These are phyloP conservation scores for Hermaeophaga mercurialis DNA, from an alignment of 2,888 invertebrate genomes.

Conservation along the genomic window DNA sequence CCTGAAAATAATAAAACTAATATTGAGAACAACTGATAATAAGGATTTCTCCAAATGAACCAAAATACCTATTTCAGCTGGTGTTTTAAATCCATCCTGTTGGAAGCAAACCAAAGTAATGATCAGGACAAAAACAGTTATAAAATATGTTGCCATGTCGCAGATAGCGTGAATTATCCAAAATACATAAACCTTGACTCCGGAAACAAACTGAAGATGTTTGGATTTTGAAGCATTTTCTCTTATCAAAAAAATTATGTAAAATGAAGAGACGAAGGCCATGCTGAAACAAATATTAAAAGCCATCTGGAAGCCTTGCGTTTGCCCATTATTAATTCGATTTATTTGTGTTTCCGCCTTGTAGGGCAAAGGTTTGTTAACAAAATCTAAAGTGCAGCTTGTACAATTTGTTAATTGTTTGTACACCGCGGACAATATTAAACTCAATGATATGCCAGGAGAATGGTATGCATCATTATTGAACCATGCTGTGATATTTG, in stretches of 20 bases:
- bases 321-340: constrained; percentile 2
- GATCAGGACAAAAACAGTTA: constrained; percentile 64
- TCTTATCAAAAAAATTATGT: constrained; percentile 66
- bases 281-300: constrained; percentile 56
- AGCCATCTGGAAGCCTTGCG: constrained; percentile 30
- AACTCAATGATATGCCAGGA: constrained; percentile 68
- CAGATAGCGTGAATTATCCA: constrained; percentile 74
- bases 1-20: constrained; percentile 41
- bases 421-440: constrained; percentile 65
- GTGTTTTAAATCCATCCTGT: constrained; percentile 65
- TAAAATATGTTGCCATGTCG: constrained; percentile 68
- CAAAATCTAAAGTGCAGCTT: constrained; percentile 28
- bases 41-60: too few relatives aligned
- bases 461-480: constrained; percentile 81
- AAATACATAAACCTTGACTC: constrained; percentile 68
- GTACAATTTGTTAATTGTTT: constrained; percentile 60
- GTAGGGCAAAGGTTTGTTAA: constrained; percentile 65
- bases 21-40: too few relatives aligned
- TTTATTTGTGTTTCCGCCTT: constrained; percentile 61
- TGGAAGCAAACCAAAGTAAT: constrained; percentile 68
- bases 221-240: constrained; percentile 74
- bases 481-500: constrained; percentile 59
- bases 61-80: constrained; percentile 63
- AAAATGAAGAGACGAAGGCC: constrained; percentile 70
- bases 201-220: constrained; percentile 74